Conservation (phyloP, 2,888 invertebrate genomes). For the Ptychoptera contaminata region DNA sequence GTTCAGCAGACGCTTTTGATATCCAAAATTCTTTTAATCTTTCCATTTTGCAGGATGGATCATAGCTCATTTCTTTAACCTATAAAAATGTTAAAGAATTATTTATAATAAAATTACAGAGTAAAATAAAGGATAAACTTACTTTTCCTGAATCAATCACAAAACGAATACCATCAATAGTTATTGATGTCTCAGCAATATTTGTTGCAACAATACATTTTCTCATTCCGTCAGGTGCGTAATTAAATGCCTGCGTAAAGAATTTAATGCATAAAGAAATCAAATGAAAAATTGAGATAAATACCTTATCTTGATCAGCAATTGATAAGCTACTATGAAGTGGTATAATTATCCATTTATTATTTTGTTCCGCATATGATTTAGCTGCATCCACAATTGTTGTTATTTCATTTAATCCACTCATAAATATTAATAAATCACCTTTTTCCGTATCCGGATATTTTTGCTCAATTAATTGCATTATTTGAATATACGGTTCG, state of each 20-base stretch:
- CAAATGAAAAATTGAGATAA: no score
- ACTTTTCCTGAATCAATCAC: constrained; percentile 95
- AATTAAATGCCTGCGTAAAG: constrained; percentile 65
- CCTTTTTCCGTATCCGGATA: constrained; percentile 75
- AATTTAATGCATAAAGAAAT: constrained; percentile 3
- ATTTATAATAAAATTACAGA: neutral
- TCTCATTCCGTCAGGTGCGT: constrained; percentile 82
- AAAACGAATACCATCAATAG: constrained; percentile 95
- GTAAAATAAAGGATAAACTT: neutral
- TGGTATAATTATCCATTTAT: constrained; percentile 83
- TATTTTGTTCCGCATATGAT: constrained; percentile 58
- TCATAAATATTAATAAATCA: constrained; percentile 87
- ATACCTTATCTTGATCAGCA: constrained; percentile 87
- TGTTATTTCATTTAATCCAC: constrained; percentile 86
- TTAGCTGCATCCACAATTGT: constrained; percentile 72
- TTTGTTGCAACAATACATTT: constrained; percentile 97
- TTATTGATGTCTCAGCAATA: constrained; percentile 96
- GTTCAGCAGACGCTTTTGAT: constrained; percentile 94
- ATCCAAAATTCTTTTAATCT: constrained; percentile 89
- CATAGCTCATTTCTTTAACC: constrained; percentile 91
- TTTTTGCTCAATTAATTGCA: constrained; percentile 84
- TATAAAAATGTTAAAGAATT: constrained; percentile 14
- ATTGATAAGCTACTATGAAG: constrained; percentile 86
- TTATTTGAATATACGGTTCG: constrained; percentile 78
- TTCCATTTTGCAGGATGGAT: constrained; percentile 79